Evolutionary conservation across 2,888 invertebrate genomes (phyloP).

Genomic region (Acleris holmiana): DNA sequence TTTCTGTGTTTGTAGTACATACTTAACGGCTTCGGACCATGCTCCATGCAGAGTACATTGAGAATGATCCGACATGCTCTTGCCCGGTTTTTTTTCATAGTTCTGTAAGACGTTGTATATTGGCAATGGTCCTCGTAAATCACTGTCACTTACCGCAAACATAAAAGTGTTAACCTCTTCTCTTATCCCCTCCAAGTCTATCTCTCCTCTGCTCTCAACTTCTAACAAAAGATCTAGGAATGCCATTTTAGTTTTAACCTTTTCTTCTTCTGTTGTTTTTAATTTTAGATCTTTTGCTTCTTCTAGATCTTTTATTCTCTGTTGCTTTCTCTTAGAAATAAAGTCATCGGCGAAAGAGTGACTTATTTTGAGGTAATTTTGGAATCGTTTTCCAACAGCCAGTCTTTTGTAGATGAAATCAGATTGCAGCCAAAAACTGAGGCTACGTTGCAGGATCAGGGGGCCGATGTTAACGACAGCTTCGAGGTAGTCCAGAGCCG

Average conservation of each 20-base stretch:
- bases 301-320: constrained; percentile 39
- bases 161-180: constrained; percentile 91
- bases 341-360: constrained; percentile 83
- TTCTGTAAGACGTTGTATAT: too few relatives aligned
- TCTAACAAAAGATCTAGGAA: constrained; percentile 87
- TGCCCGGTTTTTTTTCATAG: too few relatives aligned
- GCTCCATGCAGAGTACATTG: too few relatives aligned
- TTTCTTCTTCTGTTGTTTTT: constrained; percentile 26
- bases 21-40: too few relatives aligned
- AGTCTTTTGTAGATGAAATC: constrained; percentile 78
- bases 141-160: constrained; percentile 86
- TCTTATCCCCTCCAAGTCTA: constrained; percentile 86
- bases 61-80: too few relatives aligned
- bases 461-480: constrained; percentile 73
- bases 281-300: constrained; percentile 2
- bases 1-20: too few relatives aligned
- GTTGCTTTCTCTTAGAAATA: constrained; percentile 73
- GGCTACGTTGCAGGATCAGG: constrained; percentile 54
- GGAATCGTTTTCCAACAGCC: constrained; percentile 74
- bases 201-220: constrained; percentile 82
- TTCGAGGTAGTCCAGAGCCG: constrained; percentile 74
- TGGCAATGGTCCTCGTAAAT: neutral
- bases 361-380: constrained; percentile 69
- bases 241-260: constrained; percentile 80
- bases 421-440: constrained; percentile 83